Percentiles rank a stretch among this genome's conserved stretches.
phyloP scores from a whole-genome alignment of 2,888 invertebrate species.

The Hydroisotoma schaefferi region DNA sequence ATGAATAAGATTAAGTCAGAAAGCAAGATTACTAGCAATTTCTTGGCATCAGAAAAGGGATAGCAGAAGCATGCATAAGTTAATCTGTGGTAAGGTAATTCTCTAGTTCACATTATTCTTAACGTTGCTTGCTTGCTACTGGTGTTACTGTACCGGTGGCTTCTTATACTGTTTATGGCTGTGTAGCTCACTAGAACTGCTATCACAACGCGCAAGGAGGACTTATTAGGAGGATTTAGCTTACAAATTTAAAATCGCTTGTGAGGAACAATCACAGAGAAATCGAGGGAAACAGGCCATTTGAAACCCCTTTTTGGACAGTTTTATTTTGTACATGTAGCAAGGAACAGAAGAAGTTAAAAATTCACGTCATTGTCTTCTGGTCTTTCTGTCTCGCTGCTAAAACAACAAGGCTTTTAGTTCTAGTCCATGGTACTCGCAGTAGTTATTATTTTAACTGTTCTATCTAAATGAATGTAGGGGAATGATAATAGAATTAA shows the following conservation, averaged over 20 bases:
- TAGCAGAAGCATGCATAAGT: no score
- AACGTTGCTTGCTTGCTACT: no score
- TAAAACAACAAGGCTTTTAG: background rate
- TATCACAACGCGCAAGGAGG: no score
- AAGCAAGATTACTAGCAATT: no score
- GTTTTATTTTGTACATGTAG: background rate
- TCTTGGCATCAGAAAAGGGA: no score
- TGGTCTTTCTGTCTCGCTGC: no score
- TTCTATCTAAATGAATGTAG: background rate
- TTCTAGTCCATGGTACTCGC: no score
- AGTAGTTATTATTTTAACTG: background rate
- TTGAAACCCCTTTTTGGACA: constrained; percentile 9
- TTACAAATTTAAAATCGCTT: background rate
- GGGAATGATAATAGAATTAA: background rate
- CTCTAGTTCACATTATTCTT: no score
- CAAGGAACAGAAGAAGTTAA: background rate
- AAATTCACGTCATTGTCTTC: background rate
- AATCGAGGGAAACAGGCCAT: constrained; percentile 24
- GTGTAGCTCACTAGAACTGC: no score
- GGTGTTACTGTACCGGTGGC: no score
- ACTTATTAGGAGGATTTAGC: background rate
- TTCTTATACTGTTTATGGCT: no score
- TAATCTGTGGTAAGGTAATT: no score
- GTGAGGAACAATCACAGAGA: constrained; percentile 8
- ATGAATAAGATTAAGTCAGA: background rate